Conservation (phyloP, 2,888 invertebrate genomes). For the Mesoligia furuncula region DNA sequence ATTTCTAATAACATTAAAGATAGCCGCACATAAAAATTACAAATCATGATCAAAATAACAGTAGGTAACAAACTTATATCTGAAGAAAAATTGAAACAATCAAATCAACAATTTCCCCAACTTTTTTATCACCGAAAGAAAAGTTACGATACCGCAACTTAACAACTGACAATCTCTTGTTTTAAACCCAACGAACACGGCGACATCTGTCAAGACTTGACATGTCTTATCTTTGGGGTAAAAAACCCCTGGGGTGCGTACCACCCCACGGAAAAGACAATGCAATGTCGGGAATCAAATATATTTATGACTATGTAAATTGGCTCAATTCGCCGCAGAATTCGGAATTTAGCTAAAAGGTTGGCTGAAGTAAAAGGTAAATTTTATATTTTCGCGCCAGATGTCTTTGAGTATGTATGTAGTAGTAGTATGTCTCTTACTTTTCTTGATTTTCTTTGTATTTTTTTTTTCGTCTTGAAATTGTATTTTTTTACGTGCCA, state of each 20-base stretch:
- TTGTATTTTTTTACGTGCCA: conserved; percentile 54
- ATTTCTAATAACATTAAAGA: not conserved
- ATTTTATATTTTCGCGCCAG: conserved; percentile 76
- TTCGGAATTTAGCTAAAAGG: conserved; percentile 79
- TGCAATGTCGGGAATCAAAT: conserved; percentile 82
- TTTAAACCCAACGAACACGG: conserved; percentile 80
- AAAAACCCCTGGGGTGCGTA: conserved; percentile 81
- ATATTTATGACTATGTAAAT: conserved; percentile 91
- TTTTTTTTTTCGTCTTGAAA: conserved; percentile 56
- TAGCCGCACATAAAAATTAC: too few relatives aligned
- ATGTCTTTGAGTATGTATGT: conserved; percentile 75
- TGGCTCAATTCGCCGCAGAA: conserved; percentile 81
- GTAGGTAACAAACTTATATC: not conserved
- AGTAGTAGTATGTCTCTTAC: too few relatives aligned
- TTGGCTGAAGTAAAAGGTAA: conserved; percentile 65
- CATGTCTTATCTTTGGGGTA: conserved; percentile 85
- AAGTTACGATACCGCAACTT: conserved; percentile 35
- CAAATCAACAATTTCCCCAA: conserved; percentile 8
- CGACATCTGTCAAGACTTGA: conserved; percentile 88
- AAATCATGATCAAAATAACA: not conserved
- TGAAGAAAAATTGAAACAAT: conserved; percentile 20
- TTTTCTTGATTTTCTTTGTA: conserved; percentile 65
- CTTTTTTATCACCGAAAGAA: conserved; percentile 38
- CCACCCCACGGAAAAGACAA: conserved; percentile 77
- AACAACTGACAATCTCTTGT: conserved; percentile 77